These are phyloP conservation scores for Oreotragus oreotragus DNA, from an alignment of 2,113 vertebrate genomes.

Conservation along the genomic window DNA sequence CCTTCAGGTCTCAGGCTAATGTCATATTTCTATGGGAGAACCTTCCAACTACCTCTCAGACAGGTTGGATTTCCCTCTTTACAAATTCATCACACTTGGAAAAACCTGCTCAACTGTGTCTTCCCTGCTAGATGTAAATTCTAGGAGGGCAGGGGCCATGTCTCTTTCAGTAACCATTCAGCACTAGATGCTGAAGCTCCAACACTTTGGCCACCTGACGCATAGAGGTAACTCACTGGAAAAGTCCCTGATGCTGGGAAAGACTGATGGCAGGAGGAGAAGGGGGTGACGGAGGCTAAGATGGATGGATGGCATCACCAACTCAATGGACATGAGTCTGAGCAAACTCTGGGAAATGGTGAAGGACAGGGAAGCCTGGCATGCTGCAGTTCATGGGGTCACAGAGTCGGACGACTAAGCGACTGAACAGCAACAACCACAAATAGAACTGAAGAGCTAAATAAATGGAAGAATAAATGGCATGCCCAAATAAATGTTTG, in stretches of 20 bases:
- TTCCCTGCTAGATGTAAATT: neutral
- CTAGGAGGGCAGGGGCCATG: neutral
- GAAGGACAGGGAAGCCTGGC: neutral
- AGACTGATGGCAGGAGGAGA: neutral
- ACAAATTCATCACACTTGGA: neutral
- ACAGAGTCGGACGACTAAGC: neutral
- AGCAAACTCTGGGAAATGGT: neutral
- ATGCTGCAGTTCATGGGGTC: neutral
- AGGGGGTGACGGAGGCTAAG: neutral
- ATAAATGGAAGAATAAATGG: constrained; percentile 15
- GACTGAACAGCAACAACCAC: neutral
- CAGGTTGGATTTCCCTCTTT: neutral
- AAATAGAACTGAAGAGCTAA: neutral
- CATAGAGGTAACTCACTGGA: neutral
- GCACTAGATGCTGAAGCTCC: neutral
- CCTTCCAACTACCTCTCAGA: neutral
- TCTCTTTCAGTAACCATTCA: constrained; percentile 1
- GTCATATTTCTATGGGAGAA: neutral
- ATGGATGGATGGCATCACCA: neutral
- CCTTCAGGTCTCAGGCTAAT: neutral
- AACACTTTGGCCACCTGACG: neutral
- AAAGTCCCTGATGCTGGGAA: neutral
- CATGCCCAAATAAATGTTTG: neutral
- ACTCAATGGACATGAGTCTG: neutral
- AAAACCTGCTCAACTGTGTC: neutral